These are phyloP conservation scores for Brachionus plicatilis DNA, from an alignment of 1,140 invertebrate genomes.

Conservation along the genomic window DNA sequence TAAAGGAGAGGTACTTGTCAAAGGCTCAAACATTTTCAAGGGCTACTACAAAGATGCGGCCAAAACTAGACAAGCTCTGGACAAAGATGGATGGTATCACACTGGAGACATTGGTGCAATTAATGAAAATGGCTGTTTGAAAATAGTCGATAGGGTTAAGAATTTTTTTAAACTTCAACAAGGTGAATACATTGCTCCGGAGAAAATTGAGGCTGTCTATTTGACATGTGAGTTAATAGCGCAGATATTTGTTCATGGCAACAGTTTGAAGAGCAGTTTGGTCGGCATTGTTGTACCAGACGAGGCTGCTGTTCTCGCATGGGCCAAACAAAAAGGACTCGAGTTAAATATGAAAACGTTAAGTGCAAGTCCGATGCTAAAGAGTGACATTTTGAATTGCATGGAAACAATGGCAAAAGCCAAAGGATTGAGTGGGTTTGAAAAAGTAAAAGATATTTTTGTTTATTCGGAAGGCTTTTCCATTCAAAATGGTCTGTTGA, in stretches of 20 bases:
- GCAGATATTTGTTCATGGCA: conserved; percentile 93
- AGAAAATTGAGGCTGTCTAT: conserved; percentile 97
- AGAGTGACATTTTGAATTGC: neutral
- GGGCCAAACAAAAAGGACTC: conserved; percentile 61
- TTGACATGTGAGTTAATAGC: conserved; percentile 81
- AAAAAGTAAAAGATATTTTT: conserved; percentile 93
- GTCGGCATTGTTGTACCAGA: conserved; percentile 90
- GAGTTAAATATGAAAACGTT: conserved; percentile 61
- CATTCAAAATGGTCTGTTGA: conserved; percentile 91
- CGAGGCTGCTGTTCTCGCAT: conserved; percentile 74
- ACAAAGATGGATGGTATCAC: conserved; percentile 58
- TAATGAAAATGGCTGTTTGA: conserved; percentile 57
- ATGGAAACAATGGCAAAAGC: conserved; percentile 69
- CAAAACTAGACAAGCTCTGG: conserved; percentile 55
- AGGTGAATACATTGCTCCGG: conserved; percentile 96
- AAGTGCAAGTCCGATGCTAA: neutral
- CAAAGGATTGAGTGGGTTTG: conserved; percentile 84
- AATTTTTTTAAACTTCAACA: conserved; percentile 95
- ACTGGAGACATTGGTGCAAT: conserved; percentile 57
- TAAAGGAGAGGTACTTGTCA: conserved; percentile 66
- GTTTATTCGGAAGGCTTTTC: conserved; percentile 87
- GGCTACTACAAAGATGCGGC: conserved; percentile 67
- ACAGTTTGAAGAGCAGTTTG: conserved; percentile 80
- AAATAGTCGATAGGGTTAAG: conserved; percentile 92
- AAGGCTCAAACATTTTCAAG: conserved; percentile 70